Percentiles rank a stretch among this genome's conserved stretches.
Conservation (phyloP, 37 sponge, comb jelly and placozoan species). For the Ianthella basta region DNA sequence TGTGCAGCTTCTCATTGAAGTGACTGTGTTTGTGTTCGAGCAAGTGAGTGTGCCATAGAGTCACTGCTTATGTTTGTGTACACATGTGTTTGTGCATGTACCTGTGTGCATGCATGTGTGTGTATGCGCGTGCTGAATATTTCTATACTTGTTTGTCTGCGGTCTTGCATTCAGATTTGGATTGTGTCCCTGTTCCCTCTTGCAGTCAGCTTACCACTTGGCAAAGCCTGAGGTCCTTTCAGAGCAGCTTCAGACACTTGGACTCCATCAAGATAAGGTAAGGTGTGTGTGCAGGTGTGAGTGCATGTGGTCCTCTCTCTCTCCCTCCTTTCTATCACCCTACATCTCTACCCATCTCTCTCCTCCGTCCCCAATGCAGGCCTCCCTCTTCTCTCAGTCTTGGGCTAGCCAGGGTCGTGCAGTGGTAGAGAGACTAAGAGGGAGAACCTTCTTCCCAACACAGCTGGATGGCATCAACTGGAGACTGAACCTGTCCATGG, state of each 20-base stretch:
- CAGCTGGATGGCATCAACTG: slow-evolving; percentile 89
- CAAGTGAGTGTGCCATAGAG: background rate
- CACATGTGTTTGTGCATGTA: background rate
- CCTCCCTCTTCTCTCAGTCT: slow-evolving; percentile 55
- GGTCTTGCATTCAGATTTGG: slow-evolving; percentile 67
- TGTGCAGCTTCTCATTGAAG: slow-evolving; percentile 68
- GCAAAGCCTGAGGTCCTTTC: slow-evolving; percentile 66
- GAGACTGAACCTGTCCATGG: slow-evolving; percentile 85
- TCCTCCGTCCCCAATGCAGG: background rate
- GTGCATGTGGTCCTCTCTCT: no score
- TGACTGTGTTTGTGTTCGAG: slow-evolving; percentile 14
- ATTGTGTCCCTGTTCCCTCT: no score
- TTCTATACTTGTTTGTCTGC: no score
- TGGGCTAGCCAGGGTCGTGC: slow-evolving; percentile 74
- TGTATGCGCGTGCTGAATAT: background rate
- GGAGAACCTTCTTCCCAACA: slow-evolving; percentile 74
- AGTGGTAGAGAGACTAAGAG: slow-evolving; percentile 79
- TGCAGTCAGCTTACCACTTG: no score
- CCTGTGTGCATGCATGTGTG: background rate
- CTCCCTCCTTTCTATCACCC: no score
- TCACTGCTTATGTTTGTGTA: background rate
- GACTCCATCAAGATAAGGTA: no score
- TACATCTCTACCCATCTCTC: no score
- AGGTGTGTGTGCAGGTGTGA: no score
- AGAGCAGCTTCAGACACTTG: slow-evolving; percentile 65